These are phyloP conservation scores for Chloroclystis v-ata DNA, from an alignment of 2,888 invertebrate species.

Conservation along the genomic window DNA sequence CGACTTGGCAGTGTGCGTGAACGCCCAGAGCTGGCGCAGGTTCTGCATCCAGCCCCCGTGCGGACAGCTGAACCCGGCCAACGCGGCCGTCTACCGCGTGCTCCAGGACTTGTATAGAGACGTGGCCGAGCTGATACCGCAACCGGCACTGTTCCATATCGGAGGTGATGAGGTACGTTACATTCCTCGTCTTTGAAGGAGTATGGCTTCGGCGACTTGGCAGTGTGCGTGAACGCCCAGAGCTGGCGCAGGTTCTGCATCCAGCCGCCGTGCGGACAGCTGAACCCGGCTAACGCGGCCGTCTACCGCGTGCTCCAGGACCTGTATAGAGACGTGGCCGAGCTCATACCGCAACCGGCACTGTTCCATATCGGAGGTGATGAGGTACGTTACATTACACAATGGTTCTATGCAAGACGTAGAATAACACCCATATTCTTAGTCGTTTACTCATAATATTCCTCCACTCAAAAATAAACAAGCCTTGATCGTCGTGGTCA, in stretches of 20 bases:
- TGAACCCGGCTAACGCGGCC: conserved; percentile 86
- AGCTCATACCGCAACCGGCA: conserved; percentile 76
- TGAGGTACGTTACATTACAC: too few species aligned
- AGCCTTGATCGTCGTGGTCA: too few species aligned
- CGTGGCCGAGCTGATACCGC: conserved; percentile 77
- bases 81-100: conserved; percentile 82
- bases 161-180: conserved; percentile 93
- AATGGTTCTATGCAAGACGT: too few species aligned
- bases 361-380: conserved; percentile 91
- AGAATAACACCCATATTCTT: too few species aligned
- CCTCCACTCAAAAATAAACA: too few species aligned
- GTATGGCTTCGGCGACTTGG: conserved; percentile 80
- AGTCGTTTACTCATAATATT: too few species aligned
- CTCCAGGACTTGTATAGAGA: conserved; percentile 84
- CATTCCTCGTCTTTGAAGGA: too few species aligned
- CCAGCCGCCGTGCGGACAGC: conserved; percentile 91
- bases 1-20: conserved; percentile 83
- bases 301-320: conserved; percentile 82
- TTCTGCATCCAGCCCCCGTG: conserved; percentile 90
- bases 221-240: conserved; percentile 81
- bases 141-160: conserved; percentile 84
- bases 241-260: conserved; percentile 86
- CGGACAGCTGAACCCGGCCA: conserved; percentile 89
- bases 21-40: conserved; percentile 82
- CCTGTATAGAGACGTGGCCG: conserved; percentile 83